Evolutionary conservation across 2,113 vertebrate species (phyloP).

Genomic region (Grantiella picta): DNA sequence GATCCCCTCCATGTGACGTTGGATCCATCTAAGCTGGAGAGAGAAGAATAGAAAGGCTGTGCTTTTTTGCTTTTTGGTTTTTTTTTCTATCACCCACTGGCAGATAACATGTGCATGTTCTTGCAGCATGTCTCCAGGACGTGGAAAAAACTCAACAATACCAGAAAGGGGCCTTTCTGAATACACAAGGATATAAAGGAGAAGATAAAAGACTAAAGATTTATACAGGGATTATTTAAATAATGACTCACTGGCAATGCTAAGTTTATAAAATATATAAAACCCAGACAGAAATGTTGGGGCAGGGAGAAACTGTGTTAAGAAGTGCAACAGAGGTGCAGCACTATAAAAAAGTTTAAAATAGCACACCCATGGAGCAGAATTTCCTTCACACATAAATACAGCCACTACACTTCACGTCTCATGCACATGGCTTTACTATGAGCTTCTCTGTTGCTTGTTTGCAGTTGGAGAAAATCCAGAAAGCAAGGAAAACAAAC

Average conservation of each 20-base stretch:
- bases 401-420: background rate
- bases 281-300: background rate
- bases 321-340: background rate
- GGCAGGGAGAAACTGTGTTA: background rate
- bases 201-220: background rate
- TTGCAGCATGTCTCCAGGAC: background rate
- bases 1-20: conserved; percentile 33
- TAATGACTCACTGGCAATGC: conserved; percentile 13
- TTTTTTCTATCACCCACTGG: background rate
- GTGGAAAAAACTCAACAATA: background rate
- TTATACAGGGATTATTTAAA: conserved; percentile 18
- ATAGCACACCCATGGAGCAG: background rate
- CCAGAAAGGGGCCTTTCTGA: background rate
- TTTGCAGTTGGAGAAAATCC: background rate
- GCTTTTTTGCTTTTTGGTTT: background rate
- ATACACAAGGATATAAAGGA: background rate
- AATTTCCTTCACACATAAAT: background rate
- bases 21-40: background rate
- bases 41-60: background rate
- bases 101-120: background rate
- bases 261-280: conserved; percentile 20
- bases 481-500: conserved; percentile 33
- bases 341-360: background rate
- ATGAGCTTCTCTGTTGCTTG: background rate
- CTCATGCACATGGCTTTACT: background rate